Conservation (phyloP, 2,113 vertebrate species). For the Pseudorhombus dupliciocellatus region DNA sequence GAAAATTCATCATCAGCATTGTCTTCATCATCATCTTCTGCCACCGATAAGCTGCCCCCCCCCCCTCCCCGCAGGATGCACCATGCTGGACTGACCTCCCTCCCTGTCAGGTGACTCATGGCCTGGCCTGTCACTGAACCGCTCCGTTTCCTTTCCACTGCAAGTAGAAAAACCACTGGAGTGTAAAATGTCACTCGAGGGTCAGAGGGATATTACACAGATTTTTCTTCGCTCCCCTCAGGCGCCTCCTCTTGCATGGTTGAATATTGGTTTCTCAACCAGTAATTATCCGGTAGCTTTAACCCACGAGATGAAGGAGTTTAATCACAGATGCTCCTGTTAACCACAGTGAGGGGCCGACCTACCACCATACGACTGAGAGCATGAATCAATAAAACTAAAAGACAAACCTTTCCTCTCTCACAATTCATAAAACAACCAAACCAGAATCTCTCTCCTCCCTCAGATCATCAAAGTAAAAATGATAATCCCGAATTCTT, state of each 20-base stretch:
- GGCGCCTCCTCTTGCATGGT: background rate
- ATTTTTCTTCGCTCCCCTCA: background rate
- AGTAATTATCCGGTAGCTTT: background rate
- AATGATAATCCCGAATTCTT: too few relatives aligned
- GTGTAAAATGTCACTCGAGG: background rate
- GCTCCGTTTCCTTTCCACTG: background rate
- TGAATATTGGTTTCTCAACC: slow-evolving; percentile 5
- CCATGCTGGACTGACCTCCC: slow-evolving; percentile 26
- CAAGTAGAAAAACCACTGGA: slow-evolving; percentile 4
- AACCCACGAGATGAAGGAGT: background rate
- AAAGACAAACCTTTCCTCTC: too few relatives aligned
- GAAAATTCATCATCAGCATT: slow-evolving; percentile 13
- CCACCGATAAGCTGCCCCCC: background rate
- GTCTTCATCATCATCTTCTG: background rate
- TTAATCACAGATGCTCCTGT: background rate
- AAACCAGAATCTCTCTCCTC: too few relatives aligned
- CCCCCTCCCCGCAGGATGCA: slow-evolving; percentile 6
- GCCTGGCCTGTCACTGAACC: background rate
- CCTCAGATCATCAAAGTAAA: too few relatives aligned
- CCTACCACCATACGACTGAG: too few relatives aligned
- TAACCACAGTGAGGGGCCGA: background rate
- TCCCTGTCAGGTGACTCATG: slow-evolving; percentile 6
- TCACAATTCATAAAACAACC: too few relatives aligned
- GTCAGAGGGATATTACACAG: slow-evolving; percentile 20
- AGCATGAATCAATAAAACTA: too few relatives aligned